A percentile compares a stretch with the other conserved stretches of the same genome.
These are phyloP conservation scores for Oegoconia quadripuncta DNA, from an alignment of 2,888 invertebrate genomes.

Conservation along the genomic window DNA sequence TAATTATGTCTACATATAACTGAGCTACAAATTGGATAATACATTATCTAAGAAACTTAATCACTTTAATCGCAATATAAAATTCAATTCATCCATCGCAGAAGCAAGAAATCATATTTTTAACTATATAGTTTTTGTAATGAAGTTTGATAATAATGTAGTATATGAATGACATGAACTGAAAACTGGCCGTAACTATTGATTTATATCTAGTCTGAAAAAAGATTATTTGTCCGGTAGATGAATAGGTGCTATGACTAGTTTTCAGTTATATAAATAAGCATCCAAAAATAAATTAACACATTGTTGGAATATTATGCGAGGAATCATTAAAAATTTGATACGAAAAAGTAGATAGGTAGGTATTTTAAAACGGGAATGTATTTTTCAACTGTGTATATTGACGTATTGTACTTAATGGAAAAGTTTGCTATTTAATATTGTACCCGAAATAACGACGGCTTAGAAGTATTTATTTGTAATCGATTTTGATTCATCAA, in stretches of 20 bases:
- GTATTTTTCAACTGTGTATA: slow-evolving; percentile 58
- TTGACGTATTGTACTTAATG: slow-evolving; percentile 38
- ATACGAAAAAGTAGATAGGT: slow-evolving; percentile 76
- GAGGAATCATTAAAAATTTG: slow-evolving; percentile 61
- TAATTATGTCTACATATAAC: slow-evolving; percentile 12
- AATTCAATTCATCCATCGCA: no score
- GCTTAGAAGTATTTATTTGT: slow-evolving; percentile 31
- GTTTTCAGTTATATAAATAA: slow-evolving; percentile 43
- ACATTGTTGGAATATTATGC: slow-evolving; percentile 41
- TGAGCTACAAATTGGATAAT: neutral
- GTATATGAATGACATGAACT: slow-evolving; percentile 1
- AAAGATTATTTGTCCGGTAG: slow-evolving; percentile 3
- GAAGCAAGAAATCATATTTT: no score
- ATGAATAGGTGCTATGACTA: slow-evolving; percentile 28
- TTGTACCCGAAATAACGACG: slow-evolving; percentile 28
- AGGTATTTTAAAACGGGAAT: slow-evolving; percentile 75
- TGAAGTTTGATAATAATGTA: neutral
- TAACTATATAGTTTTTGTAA: no score
- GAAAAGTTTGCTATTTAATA: slow-evolving; percentile 48
- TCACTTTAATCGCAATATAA: no score
- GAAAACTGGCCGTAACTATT: slow-evolving; percentile 14
- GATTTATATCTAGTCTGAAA: neutral
- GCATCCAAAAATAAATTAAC: slow-evolving; percentile 43
- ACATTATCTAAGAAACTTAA: neutral
- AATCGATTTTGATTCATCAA: slow-evolving; percentile 26